Evolutionary conservation across 53 echinoderm and acorn worm species (phyloP), one percentile per base, ranked within the genome.

Genomic region (Holothuria scabra): DNA sequence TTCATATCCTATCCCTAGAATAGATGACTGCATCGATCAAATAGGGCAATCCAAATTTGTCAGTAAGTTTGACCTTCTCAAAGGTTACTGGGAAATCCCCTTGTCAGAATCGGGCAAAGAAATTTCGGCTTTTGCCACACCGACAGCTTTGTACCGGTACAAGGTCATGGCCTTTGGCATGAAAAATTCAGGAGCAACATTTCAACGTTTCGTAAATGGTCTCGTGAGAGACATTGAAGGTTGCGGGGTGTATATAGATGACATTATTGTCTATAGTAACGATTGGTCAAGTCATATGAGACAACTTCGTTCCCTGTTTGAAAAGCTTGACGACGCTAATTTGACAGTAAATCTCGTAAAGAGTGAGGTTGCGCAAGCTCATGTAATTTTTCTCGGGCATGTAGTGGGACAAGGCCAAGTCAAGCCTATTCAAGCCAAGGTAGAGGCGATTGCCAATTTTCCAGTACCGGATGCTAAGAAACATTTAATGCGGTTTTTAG

Each of bases 61-160:
- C 14, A 92, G 76, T 23, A 82, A 81, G 16, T 89, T 86, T 76
- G 88, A 88, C 46, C 83, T 92, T 4, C 33, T 92, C 12, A 92
- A 92, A 31, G 86, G 86, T 19, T 92, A 92, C 41, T 92, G 92
- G 92, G 84, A 91, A 28, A 65, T 91, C 19, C 91, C 91, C 5
- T 59, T 88, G 12, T 84, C 91, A 7, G 28, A 79, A 22, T 23
- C 63, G 32, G 88, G 81, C 3, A 69, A 87, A 62, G 63, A 84
- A 25, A 84, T 91, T 6, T 91, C 91, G 25, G 84, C 91, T 2
- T 87, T 91, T 74, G 86, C 61, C 9, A 89, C 83, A 4, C 83
- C 79, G 26, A 48, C 82, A 1, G 92, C 89, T 49, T 71, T 92
- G 4, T 92, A 38, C 48, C 86, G 83, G 12, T 89, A 75, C 46